Conservation (phyloP, 2,888 invertebrate species). For the Acrobasis repandana region DNA sequence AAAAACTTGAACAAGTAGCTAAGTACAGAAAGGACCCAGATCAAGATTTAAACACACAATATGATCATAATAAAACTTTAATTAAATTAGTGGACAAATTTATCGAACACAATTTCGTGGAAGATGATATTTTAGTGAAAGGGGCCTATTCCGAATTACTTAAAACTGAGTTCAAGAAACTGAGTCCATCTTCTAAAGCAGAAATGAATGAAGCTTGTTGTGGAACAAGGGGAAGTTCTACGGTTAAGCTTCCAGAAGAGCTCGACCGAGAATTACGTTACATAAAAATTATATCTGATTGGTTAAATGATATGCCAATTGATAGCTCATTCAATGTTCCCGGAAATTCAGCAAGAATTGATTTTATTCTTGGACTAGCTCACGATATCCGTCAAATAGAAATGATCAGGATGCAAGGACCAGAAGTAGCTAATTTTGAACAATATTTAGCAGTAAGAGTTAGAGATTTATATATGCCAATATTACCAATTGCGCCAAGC, state of each 20-base stretch:
- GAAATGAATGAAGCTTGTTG: slow-evolving; percentile 43
- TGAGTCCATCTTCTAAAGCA: slow-evolving; percentile 42
- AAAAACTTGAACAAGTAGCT: slow-evolving; percentile 31
- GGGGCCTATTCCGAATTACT: slow-evolving; percentile 50
- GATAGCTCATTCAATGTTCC: slow-evolving; percentile 43
- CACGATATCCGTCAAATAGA: slow-evolving; percentile 52
- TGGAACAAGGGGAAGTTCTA: slow-evolving; percentile 25
- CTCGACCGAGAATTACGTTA: slow-evolving; percentile 53
- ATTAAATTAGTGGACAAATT: slow-evolving; percentile 52
- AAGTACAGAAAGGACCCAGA: slow-evolving; percentile 23
- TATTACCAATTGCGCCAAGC: slow-evolving; percentile 42
- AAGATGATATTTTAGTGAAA: slow-evolving; percentile 48
- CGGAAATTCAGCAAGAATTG: slow-evolving; percentile 45
- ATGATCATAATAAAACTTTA: slow-evolving; percentile 45
- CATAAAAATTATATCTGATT: slow-evolving; percentile 57
- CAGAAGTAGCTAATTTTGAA: slow-evolving; percentile 46
- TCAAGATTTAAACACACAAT: slow-evolving; percentile 18
- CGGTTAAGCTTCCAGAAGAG: slow-evolving; percentile 36
- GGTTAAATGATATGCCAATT: slow-evolving; percentile 57
- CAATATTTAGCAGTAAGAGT: slow-evolving; percentile 42
- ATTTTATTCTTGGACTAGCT: slow-evolving; percentile 53
- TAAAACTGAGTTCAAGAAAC: slow-evolving; percentile 48
- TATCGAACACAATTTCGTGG: slow-evolving; percentile 51
- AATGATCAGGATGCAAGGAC: slow-evolving; percentile 41
- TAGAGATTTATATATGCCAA: slow-evolving; percentile 33